Conservation (phyloP, 2,797 vertebrate species). For the Allobates femoralis region DNA sequence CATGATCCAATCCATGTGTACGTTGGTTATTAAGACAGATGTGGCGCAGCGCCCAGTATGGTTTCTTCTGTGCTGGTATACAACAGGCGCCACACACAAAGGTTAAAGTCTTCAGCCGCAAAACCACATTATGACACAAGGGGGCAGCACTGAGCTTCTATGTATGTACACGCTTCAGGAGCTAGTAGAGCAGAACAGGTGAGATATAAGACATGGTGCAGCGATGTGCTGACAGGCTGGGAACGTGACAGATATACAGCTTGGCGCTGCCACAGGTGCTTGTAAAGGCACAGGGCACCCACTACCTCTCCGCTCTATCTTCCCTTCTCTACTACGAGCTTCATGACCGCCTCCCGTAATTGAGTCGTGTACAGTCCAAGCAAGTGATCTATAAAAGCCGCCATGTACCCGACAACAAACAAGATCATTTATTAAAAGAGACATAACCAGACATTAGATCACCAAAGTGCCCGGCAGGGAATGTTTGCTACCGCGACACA, state of each 20-base stretch:
- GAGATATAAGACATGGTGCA: slow-evolving; percentile 17
- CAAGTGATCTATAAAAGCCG: slow-evolving; percentile 10
- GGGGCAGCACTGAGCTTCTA: slow-evolving; percentile 25
- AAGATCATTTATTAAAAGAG: slow-evolving; percentile 55
- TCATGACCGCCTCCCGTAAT: slow-evolving; percentile 7
- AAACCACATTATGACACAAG: not conserved
- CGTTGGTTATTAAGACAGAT: not conserved
- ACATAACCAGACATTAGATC: slow-evolving; percentile 54
- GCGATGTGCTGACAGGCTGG: slow-evolving; percentile 11
- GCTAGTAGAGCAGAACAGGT: slow-evolving; percentile 7
- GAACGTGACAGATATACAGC: slow-evolving; percentile 33
- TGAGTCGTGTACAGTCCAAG: slow-evolving; percentile 14
- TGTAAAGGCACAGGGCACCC: not conserved
- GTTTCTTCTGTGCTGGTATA: not conserved
- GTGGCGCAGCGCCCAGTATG: not conserved
- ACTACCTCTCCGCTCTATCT: not conserved
- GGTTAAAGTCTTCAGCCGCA: not conserved
- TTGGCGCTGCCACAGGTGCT: slow-evolving; percentile 12
- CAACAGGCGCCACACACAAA: not conserved
- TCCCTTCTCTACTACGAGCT: not conserved
- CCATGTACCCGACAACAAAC: slow-evolving; percentile 35
- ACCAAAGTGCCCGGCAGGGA: slow-evolving; percentile 44
- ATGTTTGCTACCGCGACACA: slow-evolving; percentile 16
- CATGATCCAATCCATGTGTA: too few relatives aligned
- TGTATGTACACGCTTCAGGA: not conserved